Conservation (phyloP, 2,113 vertebrate species). For the Corapipo altera region DNA sequence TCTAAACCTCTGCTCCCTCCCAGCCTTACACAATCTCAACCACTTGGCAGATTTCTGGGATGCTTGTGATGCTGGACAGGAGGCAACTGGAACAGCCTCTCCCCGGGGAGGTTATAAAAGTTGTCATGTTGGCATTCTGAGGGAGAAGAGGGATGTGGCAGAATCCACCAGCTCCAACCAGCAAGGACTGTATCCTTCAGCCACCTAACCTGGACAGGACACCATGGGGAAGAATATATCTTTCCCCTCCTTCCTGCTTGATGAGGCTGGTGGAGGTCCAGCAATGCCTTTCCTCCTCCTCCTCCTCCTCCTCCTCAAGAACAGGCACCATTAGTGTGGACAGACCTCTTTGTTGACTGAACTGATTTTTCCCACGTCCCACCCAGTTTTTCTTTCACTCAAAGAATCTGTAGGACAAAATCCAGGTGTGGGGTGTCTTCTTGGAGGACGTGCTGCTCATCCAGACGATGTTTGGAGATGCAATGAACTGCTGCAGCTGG, state of each 20-base stretch:
- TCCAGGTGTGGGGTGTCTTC: neutral
- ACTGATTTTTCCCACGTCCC: neutral
- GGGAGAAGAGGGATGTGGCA: neutral
- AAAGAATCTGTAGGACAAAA: neutral
- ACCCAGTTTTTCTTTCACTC: neutral
- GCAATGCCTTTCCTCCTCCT: neutral
- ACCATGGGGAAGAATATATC: neutral
- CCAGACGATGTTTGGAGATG: neutral
- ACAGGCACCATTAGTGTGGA: neutral
- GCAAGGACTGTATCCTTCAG: neutral
- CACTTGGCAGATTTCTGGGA: constrained; percentile 65
- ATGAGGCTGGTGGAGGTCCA: neutral
- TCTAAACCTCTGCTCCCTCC: constrained; percentile 50
- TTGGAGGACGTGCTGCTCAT: neutral
- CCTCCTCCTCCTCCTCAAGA: neutral
- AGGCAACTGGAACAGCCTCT: constrained; percentile 44
- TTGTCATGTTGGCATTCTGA: constrained; percentile 29
- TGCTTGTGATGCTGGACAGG: constrained; percentile 41
- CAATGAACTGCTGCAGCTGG: neutral
- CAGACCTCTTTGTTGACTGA: neutral
- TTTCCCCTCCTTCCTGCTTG: neutral
- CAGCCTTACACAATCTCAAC: constrained; percentile 62
- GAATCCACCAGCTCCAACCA: neutral
- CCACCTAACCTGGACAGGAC: neutral
- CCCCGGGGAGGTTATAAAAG: constrained; percentile 52